phyloP scores from a whole-genome alignment of 1,140 invertebrate genomes.

The Orchesella cincta region DNA sequence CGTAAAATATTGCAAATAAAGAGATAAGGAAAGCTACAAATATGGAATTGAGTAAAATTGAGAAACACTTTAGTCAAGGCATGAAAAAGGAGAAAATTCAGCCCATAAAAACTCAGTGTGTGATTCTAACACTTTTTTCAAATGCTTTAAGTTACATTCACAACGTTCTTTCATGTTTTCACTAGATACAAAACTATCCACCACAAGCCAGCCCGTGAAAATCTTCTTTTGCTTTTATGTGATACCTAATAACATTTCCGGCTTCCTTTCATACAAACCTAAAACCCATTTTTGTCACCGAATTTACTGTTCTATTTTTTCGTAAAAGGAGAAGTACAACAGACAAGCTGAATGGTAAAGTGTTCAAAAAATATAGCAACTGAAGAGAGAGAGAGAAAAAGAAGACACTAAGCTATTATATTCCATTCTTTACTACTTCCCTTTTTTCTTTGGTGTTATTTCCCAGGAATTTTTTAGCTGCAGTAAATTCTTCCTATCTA shows the following conservation, averaged over 20 bases:
- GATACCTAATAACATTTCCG: constrained; percentile 30
- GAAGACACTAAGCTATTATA: neutral
- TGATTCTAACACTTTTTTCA: constrained; percentile 4
- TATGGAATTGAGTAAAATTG: constrained; percentile 22
- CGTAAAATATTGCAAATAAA: constrained; percentile 28
- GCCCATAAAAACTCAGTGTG: constrained; percentile 10
- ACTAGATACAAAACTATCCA: neutral
- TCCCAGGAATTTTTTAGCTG: neutral
- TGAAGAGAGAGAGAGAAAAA: constrained; percentile 1
- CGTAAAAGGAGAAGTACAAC: neutral
- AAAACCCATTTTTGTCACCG: constrained; percentile 19
- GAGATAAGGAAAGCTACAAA: constrained; percentile 19
- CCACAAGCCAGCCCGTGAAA: constrained; percentile 13
- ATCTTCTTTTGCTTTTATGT: constrained; percentile 21
- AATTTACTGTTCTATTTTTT: constrained; percentile 24
- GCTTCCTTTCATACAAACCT: constrained; percentile 17
- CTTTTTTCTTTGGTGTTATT: neutral
- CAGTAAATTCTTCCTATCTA: neutral
- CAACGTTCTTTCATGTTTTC: neutral
- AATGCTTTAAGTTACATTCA: neutral
- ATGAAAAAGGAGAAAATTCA: constrained; percentile 6
- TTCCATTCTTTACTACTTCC: neutral
- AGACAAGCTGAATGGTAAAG: neutral
- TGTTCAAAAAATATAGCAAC: neutral
- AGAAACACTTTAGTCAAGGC: neutral